These are phyloP conservation scores for Varanus salvator DNA, from an alignment of 2,113 vertebrate species.

Conservation along the genomic window DNA sequence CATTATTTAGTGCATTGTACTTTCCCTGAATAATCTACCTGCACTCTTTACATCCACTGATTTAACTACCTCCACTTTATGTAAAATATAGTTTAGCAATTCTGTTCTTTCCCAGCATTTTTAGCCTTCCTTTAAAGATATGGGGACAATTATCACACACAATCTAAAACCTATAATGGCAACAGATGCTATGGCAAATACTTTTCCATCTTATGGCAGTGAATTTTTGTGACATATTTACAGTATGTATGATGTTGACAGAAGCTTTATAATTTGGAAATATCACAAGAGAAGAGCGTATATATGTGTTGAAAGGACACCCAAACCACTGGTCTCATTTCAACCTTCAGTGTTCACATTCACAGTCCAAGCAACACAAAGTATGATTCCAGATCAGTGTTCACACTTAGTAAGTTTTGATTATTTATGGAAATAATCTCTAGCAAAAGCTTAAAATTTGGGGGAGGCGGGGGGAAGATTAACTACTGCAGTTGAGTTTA, in stretches of 20 bases:
- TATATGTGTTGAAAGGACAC: neutral
- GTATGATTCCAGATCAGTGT: neutral
- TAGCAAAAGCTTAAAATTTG: neutral
- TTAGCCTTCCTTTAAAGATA: neutral
- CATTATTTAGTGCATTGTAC: neutral
- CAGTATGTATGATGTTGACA: neutral
- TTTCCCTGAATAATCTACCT: neutral
- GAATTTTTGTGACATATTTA: neutral
- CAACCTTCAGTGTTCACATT: neutral
- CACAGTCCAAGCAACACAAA: neutral
- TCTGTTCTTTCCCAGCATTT: neutral
- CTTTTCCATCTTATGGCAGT: neutral
- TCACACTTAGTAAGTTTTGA: neutral
- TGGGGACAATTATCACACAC: neutral
- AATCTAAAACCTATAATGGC: neutral
- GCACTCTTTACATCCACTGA: neutral
- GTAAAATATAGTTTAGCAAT: neutral
- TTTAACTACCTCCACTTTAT: neutral
- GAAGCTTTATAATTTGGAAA: neutral
- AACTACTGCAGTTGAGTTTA: constrained; percentile 1
- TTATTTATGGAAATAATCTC: neutral
- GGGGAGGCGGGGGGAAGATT: neutral
- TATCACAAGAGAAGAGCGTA: neutral
- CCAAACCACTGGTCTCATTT: neutral
- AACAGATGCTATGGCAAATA: neutral